Evolutionary conservation across 2,888 invertebrate genomes (phyloP), one percentile per base, ranked within the genome.

Genomic region (Cosmia pyralina): DNA sequence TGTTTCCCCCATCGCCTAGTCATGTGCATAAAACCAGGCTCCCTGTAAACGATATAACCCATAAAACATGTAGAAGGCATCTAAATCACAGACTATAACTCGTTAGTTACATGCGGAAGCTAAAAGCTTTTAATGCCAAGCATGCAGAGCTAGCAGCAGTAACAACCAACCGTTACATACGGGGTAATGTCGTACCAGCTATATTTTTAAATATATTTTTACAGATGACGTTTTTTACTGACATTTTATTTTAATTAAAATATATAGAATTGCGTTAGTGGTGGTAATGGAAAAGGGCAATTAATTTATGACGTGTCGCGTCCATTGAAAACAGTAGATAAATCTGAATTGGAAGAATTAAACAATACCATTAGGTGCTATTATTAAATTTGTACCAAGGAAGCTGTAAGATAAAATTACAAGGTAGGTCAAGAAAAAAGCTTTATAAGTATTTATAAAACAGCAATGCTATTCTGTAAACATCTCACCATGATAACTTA

Each of bases 111-210:
- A 58, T 57, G 59, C 68, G 60, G 65, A 77, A 77, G 81, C 77
- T 81, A 81, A 84, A 82, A 82, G 83, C 80, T 77, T 80, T 80
- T 81, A 74, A 74, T 82, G 68, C 60, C 60, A 62, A 69, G 63
- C 70, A 63, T 78, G 75, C 69, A 60, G 34, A 41, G 46, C 50
- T 68, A 55, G 17, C 64, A 53, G 6, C 53, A 17, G 53, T 53
- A 59, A 64, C 75, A 22, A 50, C 34, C 44, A 57, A 60, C 75
- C 67, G 57, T 81, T 68, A 68, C 75, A 79, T 75, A 64, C 75
- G 15, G 38, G 52, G 59, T 64, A 53, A 67, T 79, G 19, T 41
- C 17, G 55, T 11, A 19, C 11, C 15, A 50, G 57, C 60, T 44
- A 68, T 68, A 46, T 74, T 64, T 67, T 80, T 41, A 38, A 57